Evolutionary conservation across 1,140 invertebrate genomes (phyloP).

Genomic region (Trinorchestia longiramus): DNA sequence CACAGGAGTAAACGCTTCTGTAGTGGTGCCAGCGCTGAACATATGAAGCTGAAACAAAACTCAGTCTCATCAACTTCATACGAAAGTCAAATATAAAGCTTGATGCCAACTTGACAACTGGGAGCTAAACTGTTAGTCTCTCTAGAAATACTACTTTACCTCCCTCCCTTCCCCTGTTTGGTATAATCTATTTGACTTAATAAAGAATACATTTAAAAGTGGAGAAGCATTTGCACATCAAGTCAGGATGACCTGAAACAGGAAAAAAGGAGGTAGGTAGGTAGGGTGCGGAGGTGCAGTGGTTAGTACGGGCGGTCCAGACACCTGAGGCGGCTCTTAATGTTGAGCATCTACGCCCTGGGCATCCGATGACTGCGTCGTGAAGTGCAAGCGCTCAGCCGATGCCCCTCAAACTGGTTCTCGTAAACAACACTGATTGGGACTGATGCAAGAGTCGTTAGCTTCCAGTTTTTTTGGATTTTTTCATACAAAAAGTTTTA

Average conservation of each 20-base stretch:
- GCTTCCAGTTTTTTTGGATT: neutral
- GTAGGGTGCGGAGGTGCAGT: neutral
- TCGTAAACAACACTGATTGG: constrained; percentile 45
- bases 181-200: too few species aligned
- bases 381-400: constrained; percentile 30
- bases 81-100: neutral
- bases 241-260: neutral
- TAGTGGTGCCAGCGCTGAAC: neutral
- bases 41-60: neutral
- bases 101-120: neutral
- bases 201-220: neutral
- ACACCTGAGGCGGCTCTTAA: neutral
- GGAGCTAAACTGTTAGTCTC: too few species aligned
- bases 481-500: neutral
- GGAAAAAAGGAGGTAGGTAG: neutral
- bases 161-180: too few species aligned
- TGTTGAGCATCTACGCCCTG: constrained; percentile 17
- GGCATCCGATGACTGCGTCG: constrained; percentile 46
- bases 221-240: neutral
- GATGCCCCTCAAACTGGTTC: constrained; percentile 35
- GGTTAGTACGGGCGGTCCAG: neutral
- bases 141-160: neutral
- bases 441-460: neutral
- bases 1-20: neutral
- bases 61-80: neutral